Base-by-base conservation (phyloP, 2,888 invertebrate genomes). In the Dusona sp. region DNA sequence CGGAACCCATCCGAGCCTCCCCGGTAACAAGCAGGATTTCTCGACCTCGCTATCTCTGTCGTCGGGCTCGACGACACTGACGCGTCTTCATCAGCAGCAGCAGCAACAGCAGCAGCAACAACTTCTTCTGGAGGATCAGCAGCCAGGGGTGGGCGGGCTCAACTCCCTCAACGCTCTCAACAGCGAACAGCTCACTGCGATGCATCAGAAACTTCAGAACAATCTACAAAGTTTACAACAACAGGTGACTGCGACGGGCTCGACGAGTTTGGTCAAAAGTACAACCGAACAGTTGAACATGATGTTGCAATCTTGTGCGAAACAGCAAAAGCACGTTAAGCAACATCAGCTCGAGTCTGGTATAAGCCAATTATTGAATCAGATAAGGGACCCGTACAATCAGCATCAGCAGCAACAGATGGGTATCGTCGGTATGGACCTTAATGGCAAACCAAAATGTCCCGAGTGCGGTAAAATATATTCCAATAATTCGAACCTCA, bases 401-500 rank as follows among this genome's bases (percentile, higher is more conserved):
- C 85, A 84, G 6, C 68, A 85, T 64, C 65, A 87, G 38, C 84
- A 83, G 16, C 67, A 85, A 70, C 64, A 86, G 38, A 48, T 84
- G 29, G 77, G 79, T 78, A 68, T 67, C 36, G 84, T 79, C 16
- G 78, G 83, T 85, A 78, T 80, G 33, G 89, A 87, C 65, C 57
- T 89, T 36, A 86, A 91, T 38, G 92, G 93, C 93, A 95, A 95
- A 94, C 96, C 96, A 91, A 95, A 96, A 93, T 96, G 96, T 93
- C 96, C 96, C 90, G 96, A 95, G 94, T 96, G 96, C 95, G 96
- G 96, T 92, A 96, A 96, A 94, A 96, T 95, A 90, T 96, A 96
- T 95, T 96, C 96, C 94, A 96, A 96, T 95, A 96, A 96, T 94
- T 96, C 96, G 94, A 96, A 96, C 94, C 95, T 96, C 90, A 96